A percentile compares a stretch with the other conserved stretches of the same genome.
Conservation (phyloP, 2,888 invertebrate genomes). For the Matsumyia berberina region DNA sequence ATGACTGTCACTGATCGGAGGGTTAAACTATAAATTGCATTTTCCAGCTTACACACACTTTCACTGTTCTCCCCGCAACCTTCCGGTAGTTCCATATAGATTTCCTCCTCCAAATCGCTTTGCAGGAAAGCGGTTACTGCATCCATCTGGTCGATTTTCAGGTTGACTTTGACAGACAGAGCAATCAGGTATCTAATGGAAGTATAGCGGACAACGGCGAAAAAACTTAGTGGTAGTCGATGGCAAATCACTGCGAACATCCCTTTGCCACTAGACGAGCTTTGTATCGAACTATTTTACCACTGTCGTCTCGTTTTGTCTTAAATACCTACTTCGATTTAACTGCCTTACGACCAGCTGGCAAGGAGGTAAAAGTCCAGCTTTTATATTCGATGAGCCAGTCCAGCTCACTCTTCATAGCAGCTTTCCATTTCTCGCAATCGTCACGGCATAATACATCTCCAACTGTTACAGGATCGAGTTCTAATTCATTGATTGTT, state of each 20-base stretch:
- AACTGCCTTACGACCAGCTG: background rate
- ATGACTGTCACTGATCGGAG: too few species aligned
- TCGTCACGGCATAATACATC: background rate
- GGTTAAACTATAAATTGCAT: background rate
- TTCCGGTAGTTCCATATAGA: slow-evolving; percentile 1
- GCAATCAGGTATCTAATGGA: background rate
- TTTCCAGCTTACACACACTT: background rate
- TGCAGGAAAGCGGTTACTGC: background rate
- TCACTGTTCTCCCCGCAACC: background rate
- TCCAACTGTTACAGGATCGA: background rate
- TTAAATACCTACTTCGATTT: background rate
- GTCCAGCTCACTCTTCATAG: background rate
- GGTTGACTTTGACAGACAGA: background rate
- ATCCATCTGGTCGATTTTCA: background rate
- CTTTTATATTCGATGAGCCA: background rate
- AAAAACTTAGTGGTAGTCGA: background rate
- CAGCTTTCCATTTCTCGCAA: background rate
- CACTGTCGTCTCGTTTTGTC: background rate
- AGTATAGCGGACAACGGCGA: background rate
- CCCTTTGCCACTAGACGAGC: background rate
- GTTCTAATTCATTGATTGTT: too few species aligned
- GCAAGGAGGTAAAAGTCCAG: background rate
- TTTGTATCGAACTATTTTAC: background rate
- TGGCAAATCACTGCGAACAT: background rate
- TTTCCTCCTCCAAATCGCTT: too few species aligned